Evolutionary conservation across 92 coral and sea anemone genomes (phyloP), one percentile per base, ranked within the genome.

Genomic region (Bergia sp.): DNA sequence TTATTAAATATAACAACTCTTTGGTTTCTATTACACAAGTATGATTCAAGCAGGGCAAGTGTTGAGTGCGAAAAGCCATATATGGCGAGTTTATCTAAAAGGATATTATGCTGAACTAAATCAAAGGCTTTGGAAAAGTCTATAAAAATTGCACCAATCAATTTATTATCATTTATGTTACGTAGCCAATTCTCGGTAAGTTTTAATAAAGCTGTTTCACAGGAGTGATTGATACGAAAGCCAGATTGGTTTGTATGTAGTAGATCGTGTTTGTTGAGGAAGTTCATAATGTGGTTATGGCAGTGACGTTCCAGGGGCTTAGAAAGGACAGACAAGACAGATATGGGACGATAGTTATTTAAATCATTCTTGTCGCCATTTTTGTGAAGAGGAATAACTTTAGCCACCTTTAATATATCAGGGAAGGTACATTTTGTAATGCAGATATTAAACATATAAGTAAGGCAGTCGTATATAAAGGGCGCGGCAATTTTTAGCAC

Each of bases 41-140:
- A 84, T 77, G 88, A 84, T 15, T 75, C 44, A 84, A 84, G 73
- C 88, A 75, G 73, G 50, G 69, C 49, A 39, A 84, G 61, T 65
- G 88, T 65, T 37, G 69, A 65, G 44, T 40, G 69, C 69, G 58
- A 65, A 58, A 75, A 84, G 69, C 73, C 73, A 84, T 84, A 84
- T 49, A 84, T 84, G 43, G 77, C 53, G 69, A 84, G 88, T 77
- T 84, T 84, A 65, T 84, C 29, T 66, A 84, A 77, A 75, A 84
- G 49, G 45, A 84, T 84, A 66, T 57, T 84, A 41, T 84, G 88
- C 69, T 84, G 77, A 69, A 84, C 73, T 84, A 84, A 77, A 84
- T 84, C 88, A 44, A 84, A 84, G 50, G 88, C 88, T 84, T 84
- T 84, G 73, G 77, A 58, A 71, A 84, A 77, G 73, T 84, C 88